Evolutionary conservation across 2,797 vertebrate genomes (phyloP), one percentile per base, ranked within the genome.

Genomic region (Molossus molossus): DNA sequence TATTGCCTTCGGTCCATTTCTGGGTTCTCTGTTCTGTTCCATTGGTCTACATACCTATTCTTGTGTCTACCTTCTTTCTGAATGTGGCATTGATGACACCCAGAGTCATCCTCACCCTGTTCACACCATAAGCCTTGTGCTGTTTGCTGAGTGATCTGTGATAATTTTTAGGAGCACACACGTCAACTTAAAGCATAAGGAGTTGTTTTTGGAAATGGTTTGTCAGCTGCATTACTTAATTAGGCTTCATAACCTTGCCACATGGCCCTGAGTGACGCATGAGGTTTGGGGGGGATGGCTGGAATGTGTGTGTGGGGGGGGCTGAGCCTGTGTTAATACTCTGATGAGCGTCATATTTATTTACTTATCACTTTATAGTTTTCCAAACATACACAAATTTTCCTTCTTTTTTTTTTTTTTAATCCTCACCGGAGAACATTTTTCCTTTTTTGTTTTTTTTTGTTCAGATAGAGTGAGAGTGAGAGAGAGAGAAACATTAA

Each of bases 141-240:
- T 72, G 60, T 79, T 73, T 70, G 37, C 10, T 53, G 55, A 70
- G 48, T 82, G 75, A 29, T 72, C 72, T 69, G 60, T 58, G 27
- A 29, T 48, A 50, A 67, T 72, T 92, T 83, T 90, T 58, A 73
- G 45, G 70, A 65, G 53, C 17, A 13, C 23, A 2, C 2, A 45
- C 6, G 3, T 86, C 83, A 90, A 20, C 0, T 33, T 81, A 48
- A 25, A 77, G 69, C 27, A 29, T 48, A 23, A 45, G 0, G 0
- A 53, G 40, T 15, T 69, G 37, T 84, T 50, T 84, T 87, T 87
- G 65, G 65, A 69, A 79, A 21, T 50, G 29, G 65, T 53, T 60
- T 88, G 65, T 58, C 87, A 80, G 93, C 60, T 62, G 58, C 53
- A 27, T 75, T 75, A 50, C 65, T 95, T 90, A 27, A 60, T 58